Conservation (phyloP, 2,113 vertebrate species). For the Grallaria varia region DNA sequence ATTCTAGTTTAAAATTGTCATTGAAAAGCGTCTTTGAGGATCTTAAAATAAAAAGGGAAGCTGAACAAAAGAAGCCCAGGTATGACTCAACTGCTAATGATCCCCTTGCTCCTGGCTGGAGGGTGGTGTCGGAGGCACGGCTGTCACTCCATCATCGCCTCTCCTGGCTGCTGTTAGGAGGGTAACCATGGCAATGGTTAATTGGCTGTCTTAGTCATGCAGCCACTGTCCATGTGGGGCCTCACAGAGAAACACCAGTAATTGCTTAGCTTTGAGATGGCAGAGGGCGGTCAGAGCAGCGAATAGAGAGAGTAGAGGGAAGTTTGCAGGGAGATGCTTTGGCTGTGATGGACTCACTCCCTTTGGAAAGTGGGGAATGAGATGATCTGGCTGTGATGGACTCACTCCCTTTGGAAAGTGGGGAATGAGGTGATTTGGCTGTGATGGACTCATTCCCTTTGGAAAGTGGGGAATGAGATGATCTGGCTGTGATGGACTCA, state of each 20-base stretch:
- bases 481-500: not conserved
- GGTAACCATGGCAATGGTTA: conserved; percentile 56
- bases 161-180: not conserved
- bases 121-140: not conserved
- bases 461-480: no score
- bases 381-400: not conserved
- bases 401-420: not conserved
- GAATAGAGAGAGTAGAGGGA: not conserved
- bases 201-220: conserved; percentile 32
- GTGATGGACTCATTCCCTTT: not conserved
- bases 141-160: conserved; percentile 11
- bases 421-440: not conserved
- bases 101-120: conserved; percentile 38
- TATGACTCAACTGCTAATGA: conserved; percentile 50
- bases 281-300: not conserved
- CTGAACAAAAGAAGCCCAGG: conserved; percentile 20
- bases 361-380: not conserved
- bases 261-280: conserved; percentile 14
- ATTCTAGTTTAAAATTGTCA: not conserved
- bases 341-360: not conserved
- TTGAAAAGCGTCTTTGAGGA: conserved; percentile 41
- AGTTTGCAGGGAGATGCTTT: no score
- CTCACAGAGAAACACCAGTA: not conserved
- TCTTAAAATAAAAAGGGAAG: conserved; percentile 42
- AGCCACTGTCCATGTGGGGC: not conserved